Percentiles rank a stretch among this genome's conserved stretches.
These are phyloP conservation scores for Anodontia alba DNA, from an alignment of 2,888 invertebrate species.

Conservation along the genomic window DNA sequence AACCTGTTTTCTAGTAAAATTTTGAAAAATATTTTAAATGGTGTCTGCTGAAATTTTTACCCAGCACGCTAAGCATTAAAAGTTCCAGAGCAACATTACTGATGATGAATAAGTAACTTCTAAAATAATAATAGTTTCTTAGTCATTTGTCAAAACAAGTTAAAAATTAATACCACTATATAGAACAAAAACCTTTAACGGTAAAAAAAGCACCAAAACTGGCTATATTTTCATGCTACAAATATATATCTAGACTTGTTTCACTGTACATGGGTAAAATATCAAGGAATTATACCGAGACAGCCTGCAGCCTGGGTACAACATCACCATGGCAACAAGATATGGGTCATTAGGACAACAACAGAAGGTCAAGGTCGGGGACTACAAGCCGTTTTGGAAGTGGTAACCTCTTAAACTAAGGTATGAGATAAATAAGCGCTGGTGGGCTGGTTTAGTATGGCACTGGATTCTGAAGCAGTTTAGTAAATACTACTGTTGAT, in stretches of 20 bases:
- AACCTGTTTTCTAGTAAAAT: too few relatives aligned
- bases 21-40: too few relatives aligned
- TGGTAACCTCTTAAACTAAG: conserved; percentile 10
- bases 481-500: background rate
- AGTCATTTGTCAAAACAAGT: too few relatives aligned
- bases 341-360: conserved; percentile 50
- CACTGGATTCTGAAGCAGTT: conserved; percentile 5
- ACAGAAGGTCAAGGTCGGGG: conserved; percentile 24
- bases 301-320: conserved; percentile 31
- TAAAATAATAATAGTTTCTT: too few relatives aligned
- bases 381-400: conserved; percentile 16
- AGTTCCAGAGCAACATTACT: too few relatives aligned
- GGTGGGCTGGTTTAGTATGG: conserved; percentile 4
- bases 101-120: too few relatives aligned
- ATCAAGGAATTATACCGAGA: conserved; percentile 14
- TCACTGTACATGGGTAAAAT: conserved; percentile 17
- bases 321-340: conserved; percentile 59
- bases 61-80: too few relatives aligned
- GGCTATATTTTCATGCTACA: conserved; percentile 18
- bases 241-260: conserved; percentile 17
- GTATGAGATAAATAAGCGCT: conserved; percentile 10
- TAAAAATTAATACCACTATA: too few relatives aligned
- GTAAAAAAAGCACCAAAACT: conserved; percentile 10
- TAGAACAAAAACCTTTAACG: background rate
- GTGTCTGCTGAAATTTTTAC: too few relatives aligned